Conservation (phyloP, 1,140 invertebrate species). For the Drosophila sturtevanti region DNA sequence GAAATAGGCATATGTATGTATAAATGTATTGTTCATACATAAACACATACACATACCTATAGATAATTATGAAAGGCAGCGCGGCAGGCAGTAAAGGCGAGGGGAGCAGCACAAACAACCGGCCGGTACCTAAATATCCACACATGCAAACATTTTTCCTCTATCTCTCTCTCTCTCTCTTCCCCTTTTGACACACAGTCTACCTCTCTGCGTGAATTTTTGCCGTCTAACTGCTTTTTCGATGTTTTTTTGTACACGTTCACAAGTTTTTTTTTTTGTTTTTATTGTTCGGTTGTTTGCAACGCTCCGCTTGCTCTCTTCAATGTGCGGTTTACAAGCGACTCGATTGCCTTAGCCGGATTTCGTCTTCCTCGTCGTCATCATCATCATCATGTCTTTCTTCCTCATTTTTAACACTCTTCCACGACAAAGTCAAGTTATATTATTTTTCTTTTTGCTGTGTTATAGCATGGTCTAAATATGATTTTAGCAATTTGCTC, state of each 20-base stretch:
- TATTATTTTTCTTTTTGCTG: constrained; percentile 72
- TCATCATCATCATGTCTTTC: constrained; percentile 25
- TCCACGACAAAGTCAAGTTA: constrained; percentile 52
- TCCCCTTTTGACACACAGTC: background rate
- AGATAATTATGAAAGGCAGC: constrained; percentile 73
- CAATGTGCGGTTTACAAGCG: constrained; percentile 35
- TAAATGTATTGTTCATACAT: constrained; percentile 1
- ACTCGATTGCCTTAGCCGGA: constrained; percentile 14
- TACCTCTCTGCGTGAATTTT: constrained; percentile 35
- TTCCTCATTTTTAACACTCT: constrained; percentile 51
- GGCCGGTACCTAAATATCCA: constrained; percentile 61
- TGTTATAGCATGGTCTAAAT: constrained; percentile 58
- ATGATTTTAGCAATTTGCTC: background rate
- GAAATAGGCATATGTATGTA: constrained; percentile 48
- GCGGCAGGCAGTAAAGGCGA: constrained; percentile 53
- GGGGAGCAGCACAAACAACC: constrained; percentile 33
- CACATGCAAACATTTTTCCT: constrained; percentile 30
- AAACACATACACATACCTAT: constrained; percentile 25
- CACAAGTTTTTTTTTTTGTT: constrained; percentile 59
- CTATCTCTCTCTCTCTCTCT: background rate
- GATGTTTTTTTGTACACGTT: constrained; percentile 75
- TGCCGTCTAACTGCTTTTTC: constrained; percentile 67
- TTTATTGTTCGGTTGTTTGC: constrained; percentile 53
- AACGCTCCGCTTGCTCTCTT: constrained; percentile 55
- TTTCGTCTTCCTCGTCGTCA: background rate